Base-by-base conservation (phyloP, 2,888 invertebrate genomes). In the Rhingia rostrata region DNA sequence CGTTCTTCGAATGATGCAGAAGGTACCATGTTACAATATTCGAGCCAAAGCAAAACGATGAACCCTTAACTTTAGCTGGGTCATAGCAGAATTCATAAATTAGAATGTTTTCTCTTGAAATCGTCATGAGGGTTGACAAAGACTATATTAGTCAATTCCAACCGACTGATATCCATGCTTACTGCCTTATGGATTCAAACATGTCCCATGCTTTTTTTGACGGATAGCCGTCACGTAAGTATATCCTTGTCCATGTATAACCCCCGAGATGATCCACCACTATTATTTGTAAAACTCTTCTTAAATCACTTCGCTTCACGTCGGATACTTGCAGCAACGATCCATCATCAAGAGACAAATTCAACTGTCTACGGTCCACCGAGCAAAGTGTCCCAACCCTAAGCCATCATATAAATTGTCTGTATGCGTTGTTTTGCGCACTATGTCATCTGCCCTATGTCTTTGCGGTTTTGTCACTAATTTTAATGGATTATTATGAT, bases 401-500 rank as follows among this genome's bases (percentile, higher is more conserved):
- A 58, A 73, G 80, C 84, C 70, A 74, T 64, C 69, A 69, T 63
- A 80, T 79, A 80, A 79, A 80, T 80, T 56, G 73, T 79, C 54
- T 67, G 41, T 7, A 43, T 56, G 32, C 12, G 43, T 54, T 37
- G 64, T 66, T 56, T 49, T 53, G 45, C 45, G 54, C 39, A 35
- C 45, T 51, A 45, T 69, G 67, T 45, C 83, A 79, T 63, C 80
- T 74, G 79, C 67, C 73, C 67, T 74, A 47, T 60, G 61, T 83
- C 58, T 79, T 54, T 74, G 80, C 64, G 74, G 80, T 74, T 58
- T 84, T 60, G 69, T 80, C 73, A 74, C 74, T 80, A 75, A 84
- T 84, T 84, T 74, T 74, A 74, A 80, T 75, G 84, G 75, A 84
- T 84, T 75, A 75, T 74, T 22, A 84, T 84, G 84, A 84, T 80